Evolutionary conservation across 2,113 vertebrate genomes (phyloP), one percentile per base, ranked within the genome.

Genomic region (Paradoxurus hermaphroditus): DNA sequence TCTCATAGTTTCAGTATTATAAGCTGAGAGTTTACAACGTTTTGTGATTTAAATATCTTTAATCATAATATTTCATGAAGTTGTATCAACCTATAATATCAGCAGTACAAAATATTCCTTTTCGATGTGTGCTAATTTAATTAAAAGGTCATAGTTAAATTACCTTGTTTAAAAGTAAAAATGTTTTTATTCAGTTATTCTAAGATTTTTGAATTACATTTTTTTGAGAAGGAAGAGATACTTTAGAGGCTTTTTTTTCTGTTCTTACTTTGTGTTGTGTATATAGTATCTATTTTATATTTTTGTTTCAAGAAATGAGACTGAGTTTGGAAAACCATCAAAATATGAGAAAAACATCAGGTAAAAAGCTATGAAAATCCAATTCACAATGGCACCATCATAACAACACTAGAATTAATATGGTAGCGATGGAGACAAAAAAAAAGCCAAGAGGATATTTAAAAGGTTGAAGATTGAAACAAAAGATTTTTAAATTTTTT

Each of bases 1-100:
- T 89, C 44, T 59, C 93, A 84, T 83, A 59, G 15, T 72, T 62
- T 90, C 9, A 3, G 7, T 29, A 83, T 79, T 87, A 82, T 10
- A 65, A 95, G 34, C 82, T 83, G 87, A 68, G 23, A 92, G 53
- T 90, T 44, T 95, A 86, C 53, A 29, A 29, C 90, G 62, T 95
- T 98, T 95, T 93, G 12, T 98, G 59, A 84, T 62, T 96, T 98
- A 92, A 97, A 2, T 12, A 3, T 46, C 34, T 77, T 93, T 93
- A 78, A 85, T 65, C 77, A n/a, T 67, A 92, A 7, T 2, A 49
- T 27, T 97, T 77, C 29, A 62, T 51, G 65, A 96, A 36, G 49
- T 4, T 63, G 16, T 59, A 90, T 89, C 0, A 0, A 79, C 19
- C 31, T 86, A 41, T 21, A 46, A 83, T 67, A 90, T 77, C 63